phyloP scores from a whole-genome alignment of 2,888 invertebrate genomes.

The Tenodera sinensis region DNA sequence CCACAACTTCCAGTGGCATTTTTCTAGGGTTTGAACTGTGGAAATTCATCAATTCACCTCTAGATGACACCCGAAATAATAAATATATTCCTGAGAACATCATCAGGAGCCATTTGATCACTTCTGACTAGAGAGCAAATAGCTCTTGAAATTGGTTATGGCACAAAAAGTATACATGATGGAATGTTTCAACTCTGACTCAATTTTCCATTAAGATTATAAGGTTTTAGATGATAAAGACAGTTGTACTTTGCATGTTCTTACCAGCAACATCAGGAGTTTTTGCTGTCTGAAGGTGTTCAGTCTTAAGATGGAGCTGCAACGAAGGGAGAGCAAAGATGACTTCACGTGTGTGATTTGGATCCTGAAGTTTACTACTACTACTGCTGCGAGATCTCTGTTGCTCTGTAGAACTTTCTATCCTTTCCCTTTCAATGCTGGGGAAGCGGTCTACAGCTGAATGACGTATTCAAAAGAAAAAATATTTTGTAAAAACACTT shows the following conservation, averaged over 20 bases:
- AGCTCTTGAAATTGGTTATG: no score
- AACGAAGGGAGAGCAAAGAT: constrained; percentile 93
- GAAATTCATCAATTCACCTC: no score
- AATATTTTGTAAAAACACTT: no score
- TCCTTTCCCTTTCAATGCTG: constrained; percentile 72
- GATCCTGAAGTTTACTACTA: constrained; percentile 63
- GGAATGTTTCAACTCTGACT: no score
- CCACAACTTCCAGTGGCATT: no score
- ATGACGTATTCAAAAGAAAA: constrained; percentile 25
- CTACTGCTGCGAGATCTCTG: constrained; percentile 42
- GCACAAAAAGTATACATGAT: no score
- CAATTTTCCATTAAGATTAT: no score
- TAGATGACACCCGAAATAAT: no score
- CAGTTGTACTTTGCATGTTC: background rate
- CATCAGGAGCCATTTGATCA: no score
- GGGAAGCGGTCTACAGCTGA: constrained; percentile 88
- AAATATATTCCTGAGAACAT: no score
- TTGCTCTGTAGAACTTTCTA: constrained; percentile 48
- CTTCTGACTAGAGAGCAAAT: no score
- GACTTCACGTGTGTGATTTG: constrained; percentile 86
- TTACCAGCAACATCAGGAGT: constrained; percentile 65
- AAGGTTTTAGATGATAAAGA: background rate
- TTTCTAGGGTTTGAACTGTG: no score
- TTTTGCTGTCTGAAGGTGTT: constrained; percentile 74
- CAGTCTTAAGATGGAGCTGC: constrained; percentile 88